Base-by-base conservation (phyloP, 2,113 vertebrate genomes). In the Hystrix cristata region DNA sequence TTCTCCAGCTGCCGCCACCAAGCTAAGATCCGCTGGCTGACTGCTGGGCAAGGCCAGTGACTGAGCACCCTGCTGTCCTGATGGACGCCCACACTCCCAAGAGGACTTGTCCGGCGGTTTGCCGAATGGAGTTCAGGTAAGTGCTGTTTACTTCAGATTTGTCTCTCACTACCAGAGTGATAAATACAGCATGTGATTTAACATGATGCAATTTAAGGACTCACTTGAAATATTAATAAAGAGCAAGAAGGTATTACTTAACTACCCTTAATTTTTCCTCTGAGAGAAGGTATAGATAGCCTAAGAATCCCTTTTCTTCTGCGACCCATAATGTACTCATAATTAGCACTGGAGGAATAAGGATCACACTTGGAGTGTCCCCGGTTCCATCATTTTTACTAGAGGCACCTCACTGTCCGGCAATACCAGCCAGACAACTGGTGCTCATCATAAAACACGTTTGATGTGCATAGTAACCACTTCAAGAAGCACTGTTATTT, bases 161-260 rank as follows among this genome's bases (percentile, higher is more conserved):
- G 69, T 21, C 59, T 92, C 59, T 86, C 89, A 71, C 67, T 74
- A 69, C 31, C 71, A 76, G 57, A 3, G 6, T 60, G 60, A 81
- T 65, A 16, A 57, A n/a, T 2, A 31, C 12, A 29, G 4, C 21
- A 62, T 72, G 8, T 7, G 25, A 53, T 94, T 86, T 82, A 64
- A 71, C 55, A 38, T 38, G 38, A 38, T 38, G 38, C 38, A 2
- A 38, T 38, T 38, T n/a, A 79, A 92, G 51, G 65, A 78, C 11
- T 29, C 53, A n/a, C n/a, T 43, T 74, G 55, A 79, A 76, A 57
- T 89, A 85, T 57, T 91, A 83, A 89, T 53, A 71, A 91, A 85
- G 25, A 27, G 34, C 29, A 74, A 19, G 16, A 67, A 69, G 27
- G 10, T 64, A 43, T 59, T 72, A 83, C 48, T 60, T 92, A 62